Percentiles rank a stretch among this genome's conserved stretches.
Evolutionary conservation across 2,113 vertebrate genomes (phyloP).

Genomic region (Actinemys pallida): DNA sequence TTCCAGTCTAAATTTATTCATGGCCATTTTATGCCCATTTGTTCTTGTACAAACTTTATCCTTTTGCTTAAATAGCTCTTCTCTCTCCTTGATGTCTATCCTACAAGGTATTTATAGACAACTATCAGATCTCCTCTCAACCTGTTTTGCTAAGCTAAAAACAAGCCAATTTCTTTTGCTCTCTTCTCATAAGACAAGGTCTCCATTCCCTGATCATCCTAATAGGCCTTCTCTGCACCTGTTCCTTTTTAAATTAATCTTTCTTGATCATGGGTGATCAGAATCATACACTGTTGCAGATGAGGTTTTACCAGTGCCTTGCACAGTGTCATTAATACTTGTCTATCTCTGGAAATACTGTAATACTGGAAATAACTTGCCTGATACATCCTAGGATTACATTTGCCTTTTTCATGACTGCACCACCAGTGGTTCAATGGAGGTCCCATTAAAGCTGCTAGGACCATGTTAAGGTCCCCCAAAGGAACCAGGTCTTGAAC

Average conservation of each 20-base stretch:
- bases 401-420: not conserved
- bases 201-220: not conserved
- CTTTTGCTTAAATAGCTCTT: not conserved
- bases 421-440: not conserved
- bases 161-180: not conserved
- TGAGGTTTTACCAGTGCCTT: not conserved
- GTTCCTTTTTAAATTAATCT: not conserved
- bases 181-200: not conserved
- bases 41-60: not conserved
- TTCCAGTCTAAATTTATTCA: not conserved
- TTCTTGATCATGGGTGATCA: not conserved
- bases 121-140: not conserved
- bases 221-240: not conserved
- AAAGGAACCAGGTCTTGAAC: not conserved
- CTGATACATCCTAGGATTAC: not conserved
- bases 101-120: not conserved
- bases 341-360: not conserved
- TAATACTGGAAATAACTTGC: not conserved
- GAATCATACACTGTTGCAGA: not conserved
- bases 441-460: not conserved
- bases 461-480: not conserved
- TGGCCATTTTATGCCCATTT: not conserved
- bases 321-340: not conserved
- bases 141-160: not conserved
- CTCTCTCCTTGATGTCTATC: not conserved